phyloP scores from a whole-genome alignment of 2,888 invertebrate genomes.

The Erebia palarica region DNA sequence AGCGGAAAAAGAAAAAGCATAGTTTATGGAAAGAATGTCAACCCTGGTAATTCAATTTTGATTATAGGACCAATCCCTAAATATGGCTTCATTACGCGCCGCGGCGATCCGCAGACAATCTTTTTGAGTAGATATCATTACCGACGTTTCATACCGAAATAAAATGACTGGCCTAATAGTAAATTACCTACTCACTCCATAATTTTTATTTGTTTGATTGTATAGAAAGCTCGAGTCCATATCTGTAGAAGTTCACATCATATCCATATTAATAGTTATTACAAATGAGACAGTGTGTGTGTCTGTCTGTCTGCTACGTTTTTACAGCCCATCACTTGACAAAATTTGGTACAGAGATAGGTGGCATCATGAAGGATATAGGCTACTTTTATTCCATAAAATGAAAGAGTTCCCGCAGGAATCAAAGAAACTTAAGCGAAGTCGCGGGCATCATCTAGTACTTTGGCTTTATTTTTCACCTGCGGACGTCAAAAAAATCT shows the following conservation, averaged over 20 bases:
- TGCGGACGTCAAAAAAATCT: too few relatives aligned
- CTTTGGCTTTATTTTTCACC: too few relatives aligned
- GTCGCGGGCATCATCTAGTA: too few relatives aligned
- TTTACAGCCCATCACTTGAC: too few relatives aligned
- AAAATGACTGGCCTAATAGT: slow-evolving; percentile 73
- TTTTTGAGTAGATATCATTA: slow-evolving; percentile 77
- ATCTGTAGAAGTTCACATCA: too few relatives aligned
- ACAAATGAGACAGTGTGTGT: not conserved
- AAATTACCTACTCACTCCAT: slow-evolving; percentile 66
- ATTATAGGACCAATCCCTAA: slow-evolving; percentile 80
- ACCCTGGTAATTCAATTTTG: slow-evolving; percentile 81
- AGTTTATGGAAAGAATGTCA: slow-evolving; percentile 75
- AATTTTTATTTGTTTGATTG: slow-evolving; percentile 64
- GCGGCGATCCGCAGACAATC: slow-evolving; percentile 78
- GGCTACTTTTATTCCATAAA: too few relatives aligned
- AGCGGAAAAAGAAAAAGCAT: slow-evolving; percentile 78
- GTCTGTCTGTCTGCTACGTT: not conserved
- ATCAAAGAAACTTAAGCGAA: too few relatives aligned
- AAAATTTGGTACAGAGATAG: too few relatives aligned
- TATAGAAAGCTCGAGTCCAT: not conserved
- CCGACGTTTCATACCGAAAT: slow-evolving; percentile 66
- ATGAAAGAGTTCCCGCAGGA: too few relatives aligned
- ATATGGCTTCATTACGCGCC: slow-evolving; percentile 75
- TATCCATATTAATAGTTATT: too few relatives aligned
- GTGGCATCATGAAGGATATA: too few relatives aligned